Percentiles rank a stretch among this genome's conserved stretches.
Evolutionary conservation across 2,888 invertebrate genomes (phyloP).

Genomic region (Cabera pusaria): DNA sequence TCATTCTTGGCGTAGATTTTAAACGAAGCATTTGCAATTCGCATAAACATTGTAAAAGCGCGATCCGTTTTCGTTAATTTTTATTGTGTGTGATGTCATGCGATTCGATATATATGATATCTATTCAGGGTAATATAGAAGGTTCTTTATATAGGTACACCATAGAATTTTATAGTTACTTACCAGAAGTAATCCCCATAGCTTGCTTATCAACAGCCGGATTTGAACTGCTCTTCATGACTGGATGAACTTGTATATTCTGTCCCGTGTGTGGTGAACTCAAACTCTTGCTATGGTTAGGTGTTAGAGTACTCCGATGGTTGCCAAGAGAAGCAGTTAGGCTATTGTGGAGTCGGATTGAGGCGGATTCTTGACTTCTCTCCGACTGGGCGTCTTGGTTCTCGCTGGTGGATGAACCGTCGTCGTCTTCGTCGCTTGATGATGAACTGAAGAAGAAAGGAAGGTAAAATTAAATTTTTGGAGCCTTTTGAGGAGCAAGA

Average conservation of each 20-base stretch:
- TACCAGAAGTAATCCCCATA: conserved; percentile 75
- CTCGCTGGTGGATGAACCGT: conserved; percentile 76
- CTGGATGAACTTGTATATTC: conserved; percentile 69
- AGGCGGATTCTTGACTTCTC: conserved; percentile 64
- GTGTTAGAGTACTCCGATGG: conserved; percentile 53
- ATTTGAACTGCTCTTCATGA: conserved; percentile 77
- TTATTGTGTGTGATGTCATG: no score
- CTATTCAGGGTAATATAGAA: no score
- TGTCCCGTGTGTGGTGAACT: conserved; percentile 73
- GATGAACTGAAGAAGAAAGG: conserved; percentile 82
- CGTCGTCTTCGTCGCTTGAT: conserved; percentile 87
- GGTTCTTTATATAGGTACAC: no score
- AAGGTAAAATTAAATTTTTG: no score
- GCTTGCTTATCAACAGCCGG: conserved; percentile 79
- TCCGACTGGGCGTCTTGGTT: conserved; percentile 72
- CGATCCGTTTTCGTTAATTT: no score
- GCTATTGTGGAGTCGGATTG: conserved; percentile 48
- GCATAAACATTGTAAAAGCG: no score
- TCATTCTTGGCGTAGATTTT: no score
- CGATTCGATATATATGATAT: no score
- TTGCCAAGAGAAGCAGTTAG: conserved; percentile 47
- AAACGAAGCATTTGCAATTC: no score
- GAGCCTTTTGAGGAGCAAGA: no score
- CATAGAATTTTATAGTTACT: conserved; percentile 27
- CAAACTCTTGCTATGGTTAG: conserved; percentile 70